These are phyloP conservation scores for Celastrina argiolus DNA, from an alignment of 2,888 invertebrate genomes.

Conservation along the genomic window DNA sequence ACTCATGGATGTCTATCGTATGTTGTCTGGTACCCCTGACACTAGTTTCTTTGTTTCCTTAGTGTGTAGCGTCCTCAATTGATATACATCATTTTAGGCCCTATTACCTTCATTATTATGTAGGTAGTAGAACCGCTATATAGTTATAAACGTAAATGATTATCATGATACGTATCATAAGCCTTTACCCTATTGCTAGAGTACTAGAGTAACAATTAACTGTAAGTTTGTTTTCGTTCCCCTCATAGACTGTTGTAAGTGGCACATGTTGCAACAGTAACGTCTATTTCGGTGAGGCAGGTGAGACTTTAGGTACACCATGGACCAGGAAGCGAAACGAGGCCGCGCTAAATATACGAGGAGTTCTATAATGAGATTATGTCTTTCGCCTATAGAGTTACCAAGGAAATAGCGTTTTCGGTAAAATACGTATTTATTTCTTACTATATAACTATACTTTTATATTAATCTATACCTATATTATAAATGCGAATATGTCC, in stretches of 20 bases:
- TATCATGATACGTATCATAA: no score
- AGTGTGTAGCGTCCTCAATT: no score
- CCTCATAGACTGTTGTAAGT: not conserved
- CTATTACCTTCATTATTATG: no score
- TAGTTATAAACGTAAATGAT: no score
- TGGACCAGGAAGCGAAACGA: slow-evolving; percentile 57
- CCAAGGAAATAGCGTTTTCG: not conserved
- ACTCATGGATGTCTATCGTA: no score
- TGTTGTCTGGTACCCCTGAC: no score
- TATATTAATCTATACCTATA: no score
- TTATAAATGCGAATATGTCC: no score
- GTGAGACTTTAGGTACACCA: slow-evolving; percentile 48
- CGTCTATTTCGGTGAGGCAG: slow-evolving; percentile 21
- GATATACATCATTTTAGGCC: no score
- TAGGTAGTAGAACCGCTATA: no score
- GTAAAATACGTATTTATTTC: not conserved
- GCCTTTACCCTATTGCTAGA: not conserved
- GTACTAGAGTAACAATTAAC: not conserved
- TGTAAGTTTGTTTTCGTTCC: not conserved
- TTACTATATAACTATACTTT: no score
- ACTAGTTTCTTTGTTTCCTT: no score
- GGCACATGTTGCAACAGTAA: slow-evolving; percentile 14
- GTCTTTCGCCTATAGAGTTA: not conserved
- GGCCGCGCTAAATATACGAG: slow-evolving; percentile 64
- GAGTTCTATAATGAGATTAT: slow-evolving; percentile 31